A percentile compares a stretch with the other conserved stretches of the same genome.
phyloP scores from a whole-genome alignment of 2,113 vertebrate genomes.

The Trichomycterus rosablanca region DNA sequence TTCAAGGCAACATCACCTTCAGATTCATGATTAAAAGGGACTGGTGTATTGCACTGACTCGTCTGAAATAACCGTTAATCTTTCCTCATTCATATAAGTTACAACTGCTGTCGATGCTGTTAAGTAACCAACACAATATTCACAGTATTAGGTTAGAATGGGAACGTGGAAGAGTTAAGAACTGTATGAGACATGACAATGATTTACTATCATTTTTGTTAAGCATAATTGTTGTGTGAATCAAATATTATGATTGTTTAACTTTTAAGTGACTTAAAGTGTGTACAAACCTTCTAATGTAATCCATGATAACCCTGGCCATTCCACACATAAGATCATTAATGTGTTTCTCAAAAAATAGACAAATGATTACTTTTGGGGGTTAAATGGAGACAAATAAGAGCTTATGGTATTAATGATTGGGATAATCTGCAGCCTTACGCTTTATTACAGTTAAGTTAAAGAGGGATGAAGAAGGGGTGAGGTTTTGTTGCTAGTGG shows the following conservation, averaged over 20 bases:
- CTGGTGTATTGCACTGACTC: not conserved
- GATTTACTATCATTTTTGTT: no score
- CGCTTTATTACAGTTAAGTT: conserved; percentile 64
- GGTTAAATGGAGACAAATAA: conserved; percentile 64
- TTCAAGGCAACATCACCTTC: not conserved
- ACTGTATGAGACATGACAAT: not conserved
- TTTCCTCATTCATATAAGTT: conserved; percentile 26
- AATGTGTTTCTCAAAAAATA: conserved; percentile 63
- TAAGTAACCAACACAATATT: conserved; percentile 28
- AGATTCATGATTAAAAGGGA: conserved; percentile 4
- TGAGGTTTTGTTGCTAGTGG: conserved; percentile 77
- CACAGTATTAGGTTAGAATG: conserved; percentile 36
- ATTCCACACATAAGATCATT: conserved; percentile 18
- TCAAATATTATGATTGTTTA: no score
- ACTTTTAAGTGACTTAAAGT: no score
- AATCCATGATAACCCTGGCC: not conserved
- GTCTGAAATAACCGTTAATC: not conserved
- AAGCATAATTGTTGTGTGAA: conserved; percentile 29
- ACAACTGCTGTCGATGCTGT: no score
- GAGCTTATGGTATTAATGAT: conserved; percentile 71
- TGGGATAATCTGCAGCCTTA: conserved; percentile 79
- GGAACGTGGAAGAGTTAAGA: conserved; percentile 23
- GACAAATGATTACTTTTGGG: conserved; percentile 45
- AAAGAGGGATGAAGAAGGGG: conserved; percentile 25
- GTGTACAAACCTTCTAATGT: no score